Evolutionary conservation across 37 sponge, comb jelly and placozoan species (phyloP), one percentile per base, ranked within the genome.

Genomic region (Spongia lamella): DNA sequence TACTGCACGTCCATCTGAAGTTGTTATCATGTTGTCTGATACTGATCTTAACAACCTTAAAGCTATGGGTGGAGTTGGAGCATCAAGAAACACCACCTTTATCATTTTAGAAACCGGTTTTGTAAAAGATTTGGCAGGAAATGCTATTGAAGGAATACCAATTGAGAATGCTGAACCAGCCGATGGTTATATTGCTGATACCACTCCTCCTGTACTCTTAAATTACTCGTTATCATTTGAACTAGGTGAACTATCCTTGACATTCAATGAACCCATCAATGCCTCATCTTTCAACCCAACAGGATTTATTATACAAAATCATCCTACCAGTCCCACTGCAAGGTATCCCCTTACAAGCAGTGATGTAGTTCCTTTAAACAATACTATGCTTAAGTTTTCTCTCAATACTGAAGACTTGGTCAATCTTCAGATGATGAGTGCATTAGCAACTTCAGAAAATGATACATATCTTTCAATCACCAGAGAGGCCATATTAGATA

Each of bases 221-320:
- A 74, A 66, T 39, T 95, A 83, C 65, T 66, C 84, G 7, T 54
- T 95, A 3, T 64, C 63, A n/a, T 47, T 95, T 24, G 82, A 88
- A 43, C 34, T 57, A 25, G 65, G 70, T 47, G 60, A 63, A 29
- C 68, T 95, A 16, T 35, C 50, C 4, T 77, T 95, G 22, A 88
- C 89, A 20, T 95, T 95, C 83, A 84, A 86, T 36, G 95, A 94
- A 33, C 83, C 91, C 7, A 66, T 94, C 54, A 58, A 79, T 75
- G 61, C 74, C 20, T 38, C 72, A 0, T 36, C 85, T 0, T 80
- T 94, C 39, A 55, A 80, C 29, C 85, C 88, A 1, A 56, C 51
- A 21, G 53, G 38, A 51, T 30, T 94, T 1, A 72, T 81, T 9
- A 51, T 94, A 2, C 95, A 94, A 66, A 84, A 84, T 32, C 13